Base-by-base conservation (phyloP, 35 echinoderm and acorn worm species). In the Ophioderma brevispina region DNA sequence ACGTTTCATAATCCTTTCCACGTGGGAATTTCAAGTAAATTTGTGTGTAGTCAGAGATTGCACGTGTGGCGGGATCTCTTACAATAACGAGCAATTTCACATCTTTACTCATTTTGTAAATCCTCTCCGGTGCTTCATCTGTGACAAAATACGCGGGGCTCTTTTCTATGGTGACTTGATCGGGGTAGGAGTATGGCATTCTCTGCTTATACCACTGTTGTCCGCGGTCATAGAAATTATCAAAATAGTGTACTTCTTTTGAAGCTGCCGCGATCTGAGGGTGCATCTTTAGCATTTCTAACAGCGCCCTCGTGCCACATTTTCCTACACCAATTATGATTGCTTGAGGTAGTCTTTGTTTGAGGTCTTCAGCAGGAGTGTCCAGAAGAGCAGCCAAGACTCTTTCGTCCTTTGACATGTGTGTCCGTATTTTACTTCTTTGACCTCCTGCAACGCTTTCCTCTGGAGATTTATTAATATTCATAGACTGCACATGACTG, bases 291-390 rank as follows among this genome's bases (percentile, higher is more conserved):
- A 99, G 64, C 91, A 99, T 95, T 64, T 95, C 97, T 10, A 99
- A 80, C 15, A 99, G 89, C 23, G 97, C 97, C 79, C 97, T 90
- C 33, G 97, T 99, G 13, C 97, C 97, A 86, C 97, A 95, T 78
- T 99, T 99, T 33, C 97, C 63, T 14, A 99, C 89, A 11, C 97
- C 97, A 37, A 99, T 99, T n/a, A 99, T 78, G 23, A 99, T 92
- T 15, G 93, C 94, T 77, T 99, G 93, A 11, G 97, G 97, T 17
- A 99, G 86, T 39, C 91, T 81, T 35, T 55, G 83, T 52, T 64
- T 56, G 33, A 55, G 36, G 14, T 17, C 38, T 33, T 33, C 15
- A 1, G 5, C 23, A 37, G 18, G 14, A 70, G 32, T 40, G 35
- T 41, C 70, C 0, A 19, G 19, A 10, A 38, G 8, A 4, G 4